A percentile compares a stretch with the other conserved stretches of the same genome.
Evolutionary conservation across 2,888 invertebrate genomes (phyloP).

Genomic region (Aspidiotus destructor): DNA sequence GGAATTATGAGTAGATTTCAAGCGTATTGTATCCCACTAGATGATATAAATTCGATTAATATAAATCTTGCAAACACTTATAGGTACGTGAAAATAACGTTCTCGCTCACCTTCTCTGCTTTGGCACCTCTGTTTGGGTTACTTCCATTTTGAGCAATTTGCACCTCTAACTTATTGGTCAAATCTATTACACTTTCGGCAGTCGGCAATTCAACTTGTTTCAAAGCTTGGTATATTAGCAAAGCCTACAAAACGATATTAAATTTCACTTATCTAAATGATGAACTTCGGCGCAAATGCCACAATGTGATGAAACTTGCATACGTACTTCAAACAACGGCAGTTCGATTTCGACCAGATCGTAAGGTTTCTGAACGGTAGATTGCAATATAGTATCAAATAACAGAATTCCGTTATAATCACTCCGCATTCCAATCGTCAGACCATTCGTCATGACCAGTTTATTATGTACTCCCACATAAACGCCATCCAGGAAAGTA

Average conservation of each 20-base stretch:
- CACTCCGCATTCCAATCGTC: conserved; percentile 73
- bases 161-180: conserved; percentile 46
- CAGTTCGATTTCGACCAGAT: conserved; percentile 71
- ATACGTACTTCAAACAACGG: conserved; percentile 67
- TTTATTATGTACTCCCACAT: conserved; percentile 68
- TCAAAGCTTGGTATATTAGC: conserved; percentile 69
- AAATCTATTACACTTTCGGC: conserved; percentile 67
- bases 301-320: conserved; percentile 6
- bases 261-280: neutral
- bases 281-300: neutral
- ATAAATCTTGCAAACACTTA: neutral
- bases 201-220: conserved; percentile 61
- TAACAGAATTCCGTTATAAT: conserved; percentile 82
- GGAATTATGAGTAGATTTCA: conserved; percentile 67
- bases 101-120: conserved; percentile 67
- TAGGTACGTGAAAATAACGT: neutral
- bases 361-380: conserved; percentile 64
- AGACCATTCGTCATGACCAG: conserved; percentile 73
- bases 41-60: conserved; percentile 39
- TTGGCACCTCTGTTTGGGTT: conserved; percentile 75
- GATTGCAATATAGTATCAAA: conserved; percentile 82
- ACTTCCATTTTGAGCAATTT: conserved; percentile 60
- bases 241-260: conserved; percentile 52
- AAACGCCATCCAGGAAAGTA: conserved; percentile 47
- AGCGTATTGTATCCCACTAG: conserved; percentile 84